Evolutionary conservation across 2,113 vertebrate genomes (phyloP).

Genomic region (Oxyura jamaicensis): DNA sequence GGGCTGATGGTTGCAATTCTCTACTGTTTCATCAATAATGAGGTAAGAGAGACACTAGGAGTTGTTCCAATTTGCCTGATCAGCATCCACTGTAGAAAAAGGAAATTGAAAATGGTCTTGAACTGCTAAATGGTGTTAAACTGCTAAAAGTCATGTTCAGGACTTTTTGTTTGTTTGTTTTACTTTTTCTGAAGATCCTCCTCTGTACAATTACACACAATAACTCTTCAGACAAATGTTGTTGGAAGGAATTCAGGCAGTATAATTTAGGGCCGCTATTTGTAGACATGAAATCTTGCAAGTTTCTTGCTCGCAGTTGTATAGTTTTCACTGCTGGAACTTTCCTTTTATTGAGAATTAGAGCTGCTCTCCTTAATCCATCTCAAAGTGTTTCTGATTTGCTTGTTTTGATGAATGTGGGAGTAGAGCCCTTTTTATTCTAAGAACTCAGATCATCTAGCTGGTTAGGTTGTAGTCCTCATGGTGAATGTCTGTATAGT

Average conservation of each 20-base stretch:
- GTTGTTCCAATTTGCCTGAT: slow-evolving; percentile 12
- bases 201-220: not conserved
- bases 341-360: not conserved
- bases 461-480: not conserved
- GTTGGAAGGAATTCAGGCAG: slow-evolving; percentile 28
- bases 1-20: slow-evolving; percentile 88
- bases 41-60: slow-evolving; percentile 77
- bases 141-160: not conserved
- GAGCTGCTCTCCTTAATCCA: not conserved
- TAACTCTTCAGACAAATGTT: not conserved
- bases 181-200: not conserved
- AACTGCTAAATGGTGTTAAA: slow-evolving; percentile 14
- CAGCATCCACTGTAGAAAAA: not conserved
- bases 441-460: not conserved
- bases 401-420: not conserved
- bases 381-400: not conserved
- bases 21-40: slow-evolving; percentile 90
- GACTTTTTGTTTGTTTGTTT: not conserved
- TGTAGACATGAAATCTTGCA: not conserved
- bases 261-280: not conserved
- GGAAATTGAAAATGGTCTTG: slow-evolving; percentile 22
- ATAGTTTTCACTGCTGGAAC: not conserved
- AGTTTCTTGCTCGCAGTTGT: not conserved
- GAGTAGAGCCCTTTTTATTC: not conserved
- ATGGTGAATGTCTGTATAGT: not conserved